Percentiles rank a stretch among this genome's conserved stretches.
Evolutionary conservation across 2,888 invertebrate genomes (phyloP).

Genomic region (Ophioninae sp.): DNA sequence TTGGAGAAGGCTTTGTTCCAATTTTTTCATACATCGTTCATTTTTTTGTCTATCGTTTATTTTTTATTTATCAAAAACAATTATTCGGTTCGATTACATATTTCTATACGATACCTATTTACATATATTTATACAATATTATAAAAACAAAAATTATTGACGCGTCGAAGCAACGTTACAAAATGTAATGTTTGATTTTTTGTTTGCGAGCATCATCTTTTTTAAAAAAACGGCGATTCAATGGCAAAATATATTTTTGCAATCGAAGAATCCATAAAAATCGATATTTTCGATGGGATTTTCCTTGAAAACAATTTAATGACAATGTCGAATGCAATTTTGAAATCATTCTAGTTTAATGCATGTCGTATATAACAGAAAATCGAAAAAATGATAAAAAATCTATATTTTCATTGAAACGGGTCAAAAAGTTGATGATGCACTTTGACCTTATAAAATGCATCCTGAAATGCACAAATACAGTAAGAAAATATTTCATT

Average conservation of each 20-base stretch:
- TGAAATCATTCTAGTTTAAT: too few relatives aligned
- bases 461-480: constrained; percentile 27
- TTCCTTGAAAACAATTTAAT: not conserved
- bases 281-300: not conserved
- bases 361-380: too few relatives aligned
- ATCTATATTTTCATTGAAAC: too few relatives aligned
- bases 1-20: not conserved
- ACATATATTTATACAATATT: constrained; percentile 26
- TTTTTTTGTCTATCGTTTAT: constrained; percentile 29
- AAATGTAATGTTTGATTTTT: not conserved
- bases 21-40: not conserved
- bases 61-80: constrained; percentile 49
- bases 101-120: constrained; percentile 7
- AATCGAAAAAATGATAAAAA: too few relatives aligned
- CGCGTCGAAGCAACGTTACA: constrained; percentile 22
- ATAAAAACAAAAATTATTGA: constrained; percentile 41
- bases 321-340: too few relatives aligned
- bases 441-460: constrained; percentile 34
- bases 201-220: constrained; percentile 2
- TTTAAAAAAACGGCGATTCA: not conserved
- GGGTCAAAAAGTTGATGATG: not conserved
- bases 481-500: constrained; percentile 41
- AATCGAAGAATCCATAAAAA: not conserved
- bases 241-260: constrained; percentile 5
- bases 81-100: constrained; percentile 29